Evolutionary conservation across 1,140 invertebrate genomes (phyloP), one percentile per base, ranked within the genome.

Genomic region (Platorchestia sp.): DNA sequence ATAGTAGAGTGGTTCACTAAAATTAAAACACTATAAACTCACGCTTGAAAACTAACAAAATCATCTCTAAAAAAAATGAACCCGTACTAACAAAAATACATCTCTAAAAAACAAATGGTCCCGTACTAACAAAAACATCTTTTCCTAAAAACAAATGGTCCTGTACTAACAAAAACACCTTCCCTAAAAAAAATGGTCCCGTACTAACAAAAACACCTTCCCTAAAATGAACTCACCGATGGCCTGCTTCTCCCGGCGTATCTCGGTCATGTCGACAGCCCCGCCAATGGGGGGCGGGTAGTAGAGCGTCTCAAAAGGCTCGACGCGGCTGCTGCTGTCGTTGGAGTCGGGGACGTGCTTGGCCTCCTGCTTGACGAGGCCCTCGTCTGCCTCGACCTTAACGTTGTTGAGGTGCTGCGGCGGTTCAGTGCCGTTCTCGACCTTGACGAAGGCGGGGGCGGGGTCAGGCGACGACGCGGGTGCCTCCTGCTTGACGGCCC

Each of bases 181-280:
- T 7, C 19, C 19, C 47, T 51, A 51, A 51, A 51, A 7, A 7
- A 51, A 51, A 51, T 51, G 19, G 5, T 59, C 36, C 0, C 36
- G 45, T 36, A 95, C 95, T 27, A 95, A 27, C 14, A 7, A 45
- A 93, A 42, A 93, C 5, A 41, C 36, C 5, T 47, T 51, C 6
- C 6, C 19, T 19, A 19, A 7, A 51, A 6, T 51, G 41, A n/a
- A 90, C 89, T 96, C 90, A 96, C 96, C 96, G 95, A 96, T 96
- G 95, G 96, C 95, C 47, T 95, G 95, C 95, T 96, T 96, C 59
- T 96, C 96, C 95, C 96, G 95, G 36, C 95, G 95, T 93, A 96
- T 95, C 95, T 96, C 96, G 41, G 95, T 95, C 40, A 96, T 95
- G 95, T 96, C 96, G 45, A 75, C 93, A 40, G 59, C 95, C 36